These are phyloP conservation scores for Pachyrhynchus sulphureomaculatus DNA, from an alignment of 1,140 invertebrate species.

Conservation along the genomic window DNA sequence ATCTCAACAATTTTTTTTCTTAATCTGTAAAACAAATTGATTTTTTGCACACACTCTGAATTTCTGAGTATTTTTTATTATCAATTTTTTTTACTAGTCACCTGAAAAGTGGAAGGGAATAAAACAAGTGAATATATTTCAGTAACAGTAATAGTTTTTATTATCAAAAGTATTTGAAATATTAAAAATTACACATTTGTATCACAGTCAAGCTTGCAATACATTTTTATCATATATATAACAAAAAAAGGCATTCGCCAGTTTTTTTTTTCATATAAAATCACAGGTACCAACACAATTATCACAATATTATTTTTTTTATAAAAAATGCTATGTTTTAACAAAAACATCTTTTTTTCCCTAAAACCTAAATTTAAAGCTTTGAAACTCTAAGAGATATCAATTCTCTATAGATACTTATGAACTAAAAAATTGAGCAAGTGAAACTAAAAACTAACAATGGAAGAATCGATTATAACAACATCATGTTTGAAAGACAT, in stretches of 20 bases:
- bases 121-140: not conserved
- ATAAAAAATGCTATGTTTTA: conserved; percentile 10
- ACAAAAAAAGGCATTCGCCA: conserved; percentile 4
- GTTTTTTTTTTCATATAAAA: conserved; percentile 12
- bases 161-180: conserved; percentile 14
- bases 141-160: conserved; percentile 13
- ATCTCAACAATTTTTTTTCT: no score
- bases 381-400: conserved; percentile 22
- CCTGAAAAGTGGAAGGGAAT: no score
- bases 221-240: conserved; percentile 22
- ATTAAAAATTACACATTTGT: conserved; percentile 24
- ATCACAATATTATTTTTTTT: conserved; percentile 26
- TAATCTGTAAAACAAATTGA: no score
- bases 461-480: not conserved
- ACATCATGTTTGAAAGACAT: conserved; percentile 22
- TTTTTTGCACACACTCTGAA: no score
- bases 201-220: conserved; percentile 36
- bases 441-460: conserved; percentile 16
- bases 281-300: conserved; percentile 36
- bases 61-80: no score
- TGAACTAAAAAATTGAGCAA: no score
- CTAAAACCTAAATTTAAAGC: conserved; percentile 35
- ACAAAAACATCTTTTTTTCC: conserved; percentile 10
- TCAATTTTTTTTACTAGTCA: no score
- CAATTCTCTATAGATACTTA: conserved; percentile 5